Base-by-base conservation (phyloP, 2,113 vertebrate species). In the Catharus fuscescens region DNA sequence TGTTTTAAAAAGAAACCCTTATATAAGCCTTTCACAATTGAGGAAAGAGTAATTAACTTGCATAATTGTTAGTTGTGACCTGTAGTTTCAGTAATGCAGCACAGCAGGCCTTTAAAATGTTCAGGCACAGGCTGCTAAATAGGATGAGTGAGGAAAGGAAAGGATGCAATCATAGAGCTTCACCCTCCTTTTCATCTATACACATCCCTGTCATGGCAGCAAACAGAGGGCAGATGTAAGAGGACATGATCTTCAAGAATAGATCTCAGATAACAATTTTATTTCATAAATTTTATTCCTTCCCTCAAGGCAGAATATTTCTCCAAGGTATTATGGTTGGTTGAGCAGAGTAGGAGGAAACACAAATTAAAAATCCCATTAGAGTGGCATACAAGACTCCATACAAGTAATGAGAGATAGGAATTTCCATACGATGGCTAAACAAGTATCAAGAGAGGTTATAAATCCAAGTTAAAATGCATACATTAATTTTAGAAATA, bases 41-140 rank as follows among this genome's bases (percentile, higher is more conserved):
- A 95, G 56, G 57, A 92, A 92, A 74, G 82, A 86, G 72, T 90
- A 92, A 97, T 96, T 95, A 97, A 83, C 88, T 90, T 71, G 82
- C 67, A 18, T 93, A 96, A 94, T 78, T 94, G 60, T 88, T 90
- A 47, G 71, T 25, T 83, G 67, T 74, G 92, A 94, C 71, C 88
- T 71, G 79, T 45, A 83, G 76, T 90, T 92, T 86, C 76, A 83
- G 79, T 56, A 88, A 66, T 9, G 23, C 79, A 86, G 69, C 81
- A 90, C 90, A 80, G 90, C 47, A 67, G 44, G 64, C 52, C 72
- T 86, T 81, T 38, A 59, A 82, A 90, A 66, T 6, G 64, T 84
- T 59, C 87, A 92, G 59, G 73, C 40, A 52, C 8, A 26, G 52
- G 23, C 52, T 77, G 72, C 47, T 73, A 74, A 59, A 74, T 3